A percentile compares a stretch with the other conserved stretches of the same genome.
Conservation (phyloP, 2,888 invertebrate species). For the Maniola hyperantus region DNA sequence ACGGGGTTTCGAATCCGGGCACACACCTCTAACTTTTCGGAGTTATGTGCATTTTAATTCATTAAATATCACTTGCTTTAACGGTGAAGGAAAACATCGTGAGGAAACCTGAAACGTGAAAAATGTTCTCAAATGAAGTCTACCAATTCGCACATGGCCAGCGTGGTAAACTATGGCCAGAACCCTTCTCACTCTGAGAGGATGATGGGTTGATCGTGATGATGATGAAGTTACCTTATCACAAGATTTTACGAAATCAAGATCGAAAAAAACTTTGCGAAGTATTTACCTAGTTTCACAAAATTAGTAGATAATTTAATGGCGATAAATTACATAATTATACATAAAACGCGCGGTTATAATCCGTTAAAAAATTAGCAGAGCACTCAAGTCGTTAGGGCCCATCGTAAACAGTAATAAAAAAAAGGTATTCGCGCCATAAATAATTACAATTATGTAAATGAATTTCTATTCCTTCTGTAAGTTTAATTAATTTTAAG, state of each 20-base stretch:
- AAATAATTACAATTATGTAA: conserved; percentile 31
- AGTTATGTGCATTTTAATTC: too few species aligned
- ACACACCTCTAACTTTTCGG: too few species aligned
- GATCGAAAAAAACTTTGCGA: neutral
- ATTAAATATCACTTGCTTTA: too few species aligned
- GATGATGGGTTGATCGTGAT: too few species aligned
- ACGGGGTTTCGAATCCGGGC: too few species aligned
- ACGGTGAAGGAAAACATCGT: too few species aligned
- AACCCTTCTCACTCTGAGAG: too few species aligned
- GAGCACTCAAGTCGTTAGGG: conserved; percentile 21
- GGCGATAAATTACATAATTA: conserved; percentile 13
- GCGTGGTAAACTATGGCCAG: too few species aligned
- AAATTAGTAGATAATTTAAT: conserved; percentile 5
- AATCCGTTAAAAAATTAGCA: conserved; percentile 28
- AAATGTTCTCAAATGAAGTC: too few species aligned
- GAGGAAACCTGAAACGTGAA: too few species aligned
- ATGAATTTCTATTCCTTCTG: conserved; percentile 23
- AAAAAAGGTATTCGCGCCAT: conserved; percentile 24
- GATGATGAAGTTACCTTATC: neutral
- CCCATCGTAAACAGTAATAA: conserved; percentile 14
- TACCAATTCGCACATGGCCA: too few species aligned
- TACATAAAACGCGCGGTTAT: conserved; percentile 13
- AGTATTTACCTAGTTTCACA: neutral
- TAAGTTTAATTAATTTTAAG: conserved; percentile 34
- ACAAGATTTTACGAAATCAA: conserved; percentile 1